These are phyloP conservation scores for Drosophila suzukii DNA, from an alignment of 1,140 invertebrate genomes.

Conservation along the genomic window DNA sequence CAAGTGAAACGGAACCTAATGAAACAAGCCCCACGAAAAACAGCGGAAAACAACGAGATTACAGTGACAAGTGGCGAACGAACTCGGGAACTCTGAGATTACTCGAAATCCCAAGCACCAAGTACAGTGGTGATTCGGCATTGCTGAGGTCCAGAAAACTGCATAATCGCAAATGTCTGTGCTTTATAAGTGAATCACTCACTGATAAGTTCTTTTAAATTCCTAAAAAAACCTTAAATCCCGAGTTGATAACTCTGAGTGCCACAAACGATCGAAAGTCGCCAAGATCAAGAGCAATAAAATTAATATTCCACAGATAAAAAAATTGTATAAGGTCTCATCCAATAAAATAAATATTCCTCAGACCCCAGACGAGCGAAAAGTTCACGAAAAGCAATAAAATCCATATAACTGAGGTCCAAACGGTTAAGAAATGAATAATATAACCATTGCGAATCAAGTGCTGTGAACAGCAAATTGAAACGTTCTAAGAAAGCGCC, in stretches of 20 bases:
- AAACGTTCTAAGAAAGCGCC: conserved; percentile 6
- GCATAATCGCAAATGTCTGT: neutral
- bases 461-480: conserved; percentile 7
- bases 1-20: conserved; percentile 52
- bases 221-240: neutral
- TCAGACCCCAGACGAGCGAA: neutral
- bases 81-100: conserved; percentile 5
- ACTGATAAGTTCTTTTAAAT: neutral
- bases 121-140: neutral
- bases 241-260: neutral
- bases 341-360: conserved; percentile 4
- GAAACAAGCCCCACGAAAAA: conserved; percentile 35
- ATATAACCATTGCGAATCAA: conserved; percentile 14
- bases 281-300: conserved; percentile 17
- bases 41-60: conserved; percentile 27
- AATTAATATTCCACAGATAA: conserved; percentile 6
- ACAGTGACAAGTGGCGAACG: conserved; percentile 33
- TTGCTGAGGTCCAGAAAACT: neutral
- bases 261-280: neutral
- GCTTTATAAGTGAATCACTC: neutral
- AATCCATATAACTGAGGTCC: conserved; percentile 7
- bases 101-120: neutral
- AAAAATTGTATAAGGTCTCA: neutral
- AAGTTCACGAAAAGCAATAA: neutral
- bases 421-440: conserved; percentile 11